These are phyloP conservation scores for Passer montanus DNA, from an alignment of 2,113 vertebrate species.

Conservation along the genomic window DNA sequence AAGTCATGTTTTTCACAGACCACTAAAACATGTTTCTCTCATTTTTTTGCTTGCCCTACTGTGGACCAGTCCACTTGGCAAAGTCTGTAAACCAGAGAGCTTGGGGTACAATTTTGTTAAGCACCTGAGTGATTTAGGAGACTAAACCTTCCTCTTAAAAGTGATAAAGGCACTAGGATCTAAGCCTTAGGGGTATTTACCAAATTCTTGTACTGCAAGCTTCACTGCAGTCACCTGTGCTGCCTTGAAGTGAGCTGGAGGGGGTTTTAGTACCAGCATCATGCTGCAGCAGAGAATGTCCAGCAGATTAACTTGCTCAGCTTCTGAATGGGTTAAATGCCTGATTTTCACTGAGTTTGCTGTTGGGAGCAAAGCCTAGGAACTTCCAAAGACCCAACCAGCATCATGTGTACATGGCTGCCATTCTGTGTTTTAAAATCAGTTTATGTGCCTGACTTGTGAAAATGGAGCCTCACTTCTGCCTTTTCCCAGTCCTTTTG, in stretches of 20 bases:
- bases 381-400: background rate
- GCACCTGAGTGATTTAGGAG: background rate
- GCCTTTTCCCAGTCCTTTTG: background rate
- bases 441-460: background rate
- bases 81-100: background rate
- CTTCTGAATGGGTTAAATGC: background rate
- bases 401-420: background rate
- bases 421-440: background rate
- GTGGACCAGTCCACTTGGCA: background rate
- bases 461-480: background rate
- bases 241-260: background rate
- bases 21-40: background rate
- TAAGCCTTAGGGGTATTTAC: background rate
- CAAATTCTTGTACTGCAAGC: background rate
- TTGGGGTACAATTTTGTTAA: background rate
- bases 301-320: background rate
- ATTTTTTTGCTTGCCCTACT: background rate
- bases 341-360: background rate
- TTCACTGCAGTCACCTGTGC: background rate
- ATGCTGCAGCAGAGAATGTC: background rate
- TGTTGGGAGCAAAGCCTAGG: background rate
- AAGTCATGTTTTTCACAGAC: conserved; percentile 9
- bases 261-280: background rate
- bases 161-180: background rate
- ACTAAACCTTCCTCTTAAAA: background rate